Evolutionary conservation across 2,888 invertebrate species (phyloP).

Genomic region (Polietes domitor): DNA sequence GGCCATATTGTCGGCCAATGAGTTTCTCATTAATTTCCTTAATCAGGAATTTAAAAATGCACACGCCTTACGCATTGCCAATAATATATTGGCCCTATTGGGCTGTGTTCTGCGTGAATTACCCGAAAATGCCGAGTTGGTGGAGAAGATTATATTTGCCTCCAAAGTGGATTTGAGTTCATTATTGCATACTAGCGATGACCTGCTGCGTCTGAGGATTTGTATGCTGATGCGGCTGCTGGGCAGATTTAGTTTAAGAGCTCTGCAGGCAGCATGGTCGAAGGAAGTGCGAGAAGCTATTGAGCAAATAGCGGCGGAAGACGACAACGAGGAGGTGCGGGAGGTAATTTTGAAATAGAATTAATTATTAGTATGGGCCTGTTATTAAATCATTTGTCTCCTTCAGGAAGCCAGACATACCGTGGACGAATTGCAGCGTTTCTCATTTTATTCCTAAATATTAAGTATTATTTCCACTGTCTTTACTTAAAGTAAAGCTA

Average conservation of each 20-base stretch:
- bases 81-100: conserved; percentile 87
- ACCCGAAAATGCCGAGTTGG: conserved; percentile 89
- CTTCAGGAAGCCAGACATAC: conserved; percentile 77
- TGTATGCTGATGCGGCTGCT: conserved; percentile 88
- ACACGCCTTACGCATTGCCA: conserved; percentile 82
- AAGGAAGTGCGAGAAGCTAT: conserved; percentile 74
- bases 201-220: conserved; percentile 83
- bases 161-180: conserved; percentile 82
- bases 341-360: conserved; percentile 66
- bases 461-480: neutral
- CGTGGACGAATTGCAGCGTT: conserved; percentile 79
- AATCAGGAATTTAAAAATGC: conserved; percentile 76
- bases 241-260: conserved; percentile 86
- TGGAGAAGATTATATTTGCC: conserved; percentile 86
- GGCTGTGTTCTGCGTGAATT: conserved; percentile 87
- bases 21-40: conserved; percentile 78
- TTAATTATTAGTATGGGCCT: neutral
- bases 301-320: conserved; percentile 76
- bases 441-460: conserved; percentile 76
- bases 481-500: conserved; percentile 16
- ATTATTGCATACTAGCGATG: conserved; percentile 83
- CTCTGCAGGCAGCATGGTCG: conserved; percentile 81
- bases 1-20: conserved; percentile 82
- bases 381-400: conserved; percentile 20
- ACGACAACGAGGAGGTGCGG: conserved; percentile 73